Conservation (phyloP, 2,888 invertebrate genomes). For the Branchipolynoe longqiensis region DNA sequence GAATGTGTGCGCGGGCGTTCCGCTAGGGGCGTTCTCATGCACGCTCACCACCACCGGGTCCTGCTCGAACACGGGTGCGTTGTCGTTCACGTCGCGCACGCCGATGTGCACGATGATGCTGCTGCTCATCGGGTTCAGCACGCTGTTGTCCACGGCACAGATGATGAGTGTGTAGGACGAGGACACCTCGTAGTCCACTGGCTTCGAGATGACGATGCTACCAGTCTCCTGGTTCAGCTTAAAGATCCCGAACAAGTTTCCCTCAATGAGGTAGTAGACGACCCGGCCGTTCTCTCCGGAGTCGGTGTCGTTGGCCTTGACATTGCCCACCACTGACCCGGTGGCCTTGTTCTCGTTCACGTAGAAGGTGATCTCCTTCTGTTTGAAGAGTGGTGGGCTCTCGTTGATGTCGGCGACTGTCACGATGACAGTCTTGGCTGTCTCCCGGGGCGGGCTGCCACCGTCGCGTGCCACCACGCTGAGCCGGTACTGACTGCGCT, state of each 20-base stretch:
- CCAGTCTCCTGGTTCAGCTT: conserved; percentile 94
- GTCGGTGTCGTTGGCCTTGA: conserved; percentile 65
- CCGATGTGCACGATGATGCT: conserved; percentile 91
- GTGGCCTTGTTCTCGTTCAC: conserved; percentile 69
- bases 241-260: conserved; percentile 87
- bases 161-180: conserved; percentile 92
- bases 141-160: conserved; percentile 92
- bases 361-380: conserved; percentile 90
- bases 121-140: conserved; percentile 94
- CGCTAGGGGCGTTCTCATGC: conserved; percentile 74
- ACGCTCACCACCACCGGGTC: conserved; percentile 88
- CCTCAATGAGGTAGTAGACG: conserved; percentile 61
- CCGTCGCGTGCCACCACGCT: conserved; percentile 78
- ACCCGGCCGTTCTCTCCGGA: conserved; percentile 63
- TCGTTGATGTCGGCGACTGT: conserved; percentile 90
- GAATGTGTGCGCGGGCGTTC: conserved; percentile 74
- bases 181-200: conserved; percentile 92
- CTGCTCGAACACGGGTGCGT: conserved; percentile 91
- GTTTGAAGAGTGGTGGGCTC: conserved; percentile 91
- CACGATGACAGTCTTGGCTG: conserved; percentile 85
- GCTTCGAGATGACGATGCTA: conserved; percentile 91
- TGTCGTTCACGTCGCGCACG: conserved; percentile 95
- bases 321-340: conserved; percentile 57
- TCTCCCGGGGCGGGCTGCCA: conserved; percentile 59
- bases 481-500: conserved; percentile 85